Percentiles rank a stretch among this genome's conserved stretches.
phyloP scores from a whole-genome alignment of 2,888 invertebrate genomes.

The Netelia virgata region DNA sequence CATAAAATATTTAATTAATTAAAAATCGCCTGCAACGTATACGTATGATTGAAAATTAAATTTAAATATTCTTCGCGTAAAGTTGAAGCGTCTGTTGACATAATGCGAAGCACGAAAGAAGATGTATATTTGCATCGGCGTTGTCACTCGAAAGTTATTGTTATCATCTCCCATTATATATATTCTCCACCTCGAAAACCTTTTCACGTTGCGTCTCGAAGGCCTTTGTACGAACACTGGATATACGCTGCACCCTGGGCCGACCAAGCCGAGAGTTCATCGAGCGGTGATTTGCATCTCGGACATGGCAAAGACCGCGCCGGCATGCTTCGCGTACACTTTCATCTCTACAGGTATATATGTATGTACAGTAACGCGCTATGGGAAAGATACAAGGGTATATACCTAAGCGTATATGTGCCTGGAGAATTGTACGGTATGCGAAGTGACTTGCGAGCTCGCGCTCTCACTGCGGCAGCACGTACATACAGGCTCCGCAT shows the following conservation, averaged over 20 bases:
- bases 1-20: neutral
- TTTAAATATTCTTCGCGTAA: neutral
- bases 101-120: slow-evolving; percentile 2
- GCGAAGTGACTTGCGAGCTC: slow-evolving; percentile 65
- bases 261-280: slow-evolving; percentile 59
- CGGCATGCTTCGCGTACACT: slow-evolving; percentile 43
- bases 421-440: slow-evolving; percentile 56
- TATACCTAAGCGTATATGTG: slow-evolving; percentile 24
- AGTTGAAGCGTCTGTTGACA: neutral
- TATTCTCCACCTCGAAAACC: slow-evolving; percentile 51
- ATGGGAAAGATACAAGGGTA: neutral
- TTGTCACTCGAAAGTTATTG: slow-evolving; percentile 54
- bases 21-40: neutral
- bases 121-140: slow-evolving; percentile 21
- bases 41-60: neutral
- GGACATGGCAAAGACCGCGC: slow-evolving; percentile 66
- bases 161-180: slow-evolving; percentile 50
- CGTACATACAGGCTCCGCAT: slow-evolving; percentile 42
- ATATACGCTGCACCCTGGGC: slow-evolving; percentile 29
- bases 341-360: neutral
- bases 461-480: slow-evolving; percentile 53
- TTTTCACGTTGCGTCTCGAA: slow-evolving; percentile 39
- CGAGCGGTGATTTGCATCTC: slow-evolving; percentile 68
- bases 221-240: slow-evolving; percentile 6
- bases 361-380: neutral